Percentiles rank a stretch among this genome's conserved stretches.
Evolutionary conservation across 2,113 vertebrate genomes (phyloP).

Genomic region (Cathartes aura): DNA sequence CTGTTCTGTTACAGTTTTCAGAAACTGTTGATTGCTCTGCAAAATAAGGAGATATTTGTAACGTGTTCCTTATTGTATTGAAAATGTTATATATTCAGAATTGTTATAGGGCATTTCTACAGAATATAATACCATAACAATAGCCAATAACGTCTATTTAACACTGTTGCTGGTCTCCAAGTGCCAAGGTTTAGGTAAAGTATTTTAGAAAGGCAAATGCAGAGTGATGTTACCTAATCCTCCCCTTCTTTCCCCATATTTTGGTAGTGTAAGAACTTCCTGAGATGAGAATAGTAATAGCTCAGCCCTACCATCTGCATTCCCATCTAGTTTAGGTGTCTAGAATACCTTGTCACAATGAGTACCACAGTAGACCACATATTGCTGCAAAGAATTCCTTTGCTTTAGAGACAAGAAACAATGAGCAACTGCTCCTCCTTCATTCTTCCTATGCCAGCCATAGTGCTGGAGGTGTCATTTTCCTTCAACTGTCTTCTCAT

Average conservation of each 20-base stretch:
- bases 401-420: not conserved
- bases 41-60: not conserved
- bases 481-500: not conserved
- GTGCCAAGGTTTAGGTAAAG: not conserved
- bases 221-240: not conserved
- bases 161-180: not conserved
- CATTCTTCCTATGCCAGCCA: not conserved
- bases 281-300: fast-evolving
- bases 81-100: not conserved
- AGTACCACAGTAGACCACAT: not conserved
- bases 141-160: not conserved
- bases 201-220: not conserved
- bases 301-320: not conserved
- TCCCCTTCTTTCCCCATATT: not conserved
- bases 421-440: not conserved
- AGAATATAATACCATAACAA: not conserved
- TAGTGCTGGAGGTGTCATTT: not conserved
- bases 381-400: not conserved
- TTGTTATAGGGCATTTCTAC: not conserved
- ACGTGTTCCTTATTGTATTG: not conserved
- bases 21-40: slow-evolving; percentile 89
- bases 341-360: not conserved
- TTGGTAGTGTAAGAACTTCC: not conserved
- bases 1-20: slow-evolving; percentile 87
- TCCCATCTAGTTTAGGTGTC: not conserved